Conservation (phyloP, 1,140 invertebrate genomes). For the Uloborus diversus region DNA sequence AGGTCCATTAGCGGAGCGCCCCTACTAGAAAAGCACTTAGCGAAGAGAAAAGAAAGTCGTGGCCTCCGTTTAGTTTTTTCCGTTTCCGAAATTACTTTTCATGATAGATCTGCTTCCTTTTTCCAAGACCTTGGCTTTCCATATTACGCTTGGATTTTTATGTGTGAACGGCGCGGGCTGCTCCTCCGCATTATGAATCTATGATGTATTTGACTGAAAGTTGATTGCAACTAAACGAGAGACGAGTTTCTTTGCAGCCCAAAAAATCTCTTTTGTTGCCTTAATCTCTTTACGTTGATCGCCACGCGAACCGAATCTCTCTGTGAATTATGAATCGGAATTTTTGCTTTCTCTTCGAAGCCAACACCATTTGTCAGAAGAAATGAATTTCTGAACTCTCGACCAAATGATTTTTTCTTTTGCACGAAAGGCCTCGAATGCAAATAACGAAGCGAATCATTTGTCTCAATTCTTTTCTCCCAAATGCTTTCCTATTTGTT, state of each 20-base stretch:
- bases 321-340: constrained; percentile 20
- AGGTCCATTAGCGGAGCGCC: not conserved
- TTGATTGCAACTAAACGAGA: constrained; percentile 4
- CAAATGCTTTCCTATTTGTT: constrained; percentile 7
- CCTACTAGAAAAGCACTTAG: constrained; percentile 24
- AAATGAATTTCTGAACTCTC: constrained; percentile 16
- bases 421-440: not conserved
- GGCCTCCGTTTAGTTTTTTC: not conserved
- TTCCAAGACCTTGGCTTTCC: constrained; percentile 42
- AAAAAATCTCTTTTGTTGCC: constrained; percentile 44
- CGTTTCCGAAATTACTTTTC: constrained; percentile 33
- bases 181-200: constrained; percentile 9
- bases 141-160: constrained; percentile 44
- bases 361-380: constrained; percentile 27
- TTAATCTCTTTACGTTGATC: constrained; percentile 20
- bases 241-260: not conserved
- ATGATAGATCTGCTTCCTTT: constrained; percentile 37
- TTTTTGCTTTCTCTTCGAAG: not conserved
- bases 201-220: not conserved
- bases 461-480: constrained; percentile 20
- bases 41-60: constrained; percentile 25
- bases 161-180: constrained; percentile 40
- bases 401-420: not conserved
- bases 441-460: not conserved
- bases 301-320: not conserved